phyloP scores from a whole-genome alignment of 2,113 vertebrate species.

The Tragelaphus scriptus region DNA sequence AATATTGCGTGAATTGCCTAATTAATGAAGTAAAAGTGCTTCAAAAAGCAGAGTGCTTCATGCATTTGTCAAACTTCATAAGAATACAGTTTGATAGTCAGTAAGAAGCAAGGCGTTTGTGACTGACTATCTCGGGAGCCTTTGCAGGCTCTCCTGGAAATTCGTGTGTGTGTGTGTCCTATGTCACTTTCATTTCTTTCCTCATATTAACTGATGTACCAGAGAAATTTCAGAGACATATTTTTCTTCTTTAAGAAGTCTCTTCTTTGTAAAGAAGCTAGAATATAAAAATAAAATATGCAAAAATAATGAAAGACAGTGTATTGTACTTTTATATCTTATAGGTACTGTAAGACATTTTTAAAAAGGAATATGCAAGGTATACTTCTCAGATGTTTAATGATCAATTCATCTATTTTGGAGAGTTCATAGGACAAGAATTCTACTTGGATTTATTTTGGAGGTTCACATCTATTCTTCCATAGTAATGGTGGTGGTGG shows the following conservation, averaged over 20 bases:
- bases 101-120: not conserved
- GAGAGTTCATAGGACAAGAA: not conserved
- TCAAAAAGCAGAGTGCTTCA: not conserved
- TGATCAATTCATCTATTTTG: not conserved
- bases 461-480: not conserved
- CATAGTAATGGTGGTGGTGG: fast-evolving
- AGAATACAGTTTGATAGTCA: not conserved
- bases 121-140: not conserved
- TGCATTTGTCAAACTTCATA: not conserved
- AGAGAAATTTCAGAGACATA: not conserved
- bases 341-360: not conserved
- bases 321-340: not conserved
- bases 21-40: slow-evolving; percentile 30
- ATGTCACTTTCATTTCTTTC: not conserved
- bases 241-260: not conserved
- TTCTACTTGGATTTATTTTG: not conserved
- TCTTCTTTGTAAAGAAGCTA: not conserved
- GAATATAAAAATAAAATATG: not conserved
- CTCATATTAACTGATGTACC: not conserved
- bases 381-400: not conserved
- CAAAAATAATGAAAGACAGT: not conserved
- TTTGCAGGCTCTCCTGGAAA: not conserved
- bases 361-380: not conserved
- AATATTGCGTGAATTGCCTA: not conserved
- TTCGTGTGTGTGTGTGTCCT: not conserved